Evolutionary conservation across 2,888 invertebrate species (phyloP).

Genomic region (Rhingia campestris): DNA sequence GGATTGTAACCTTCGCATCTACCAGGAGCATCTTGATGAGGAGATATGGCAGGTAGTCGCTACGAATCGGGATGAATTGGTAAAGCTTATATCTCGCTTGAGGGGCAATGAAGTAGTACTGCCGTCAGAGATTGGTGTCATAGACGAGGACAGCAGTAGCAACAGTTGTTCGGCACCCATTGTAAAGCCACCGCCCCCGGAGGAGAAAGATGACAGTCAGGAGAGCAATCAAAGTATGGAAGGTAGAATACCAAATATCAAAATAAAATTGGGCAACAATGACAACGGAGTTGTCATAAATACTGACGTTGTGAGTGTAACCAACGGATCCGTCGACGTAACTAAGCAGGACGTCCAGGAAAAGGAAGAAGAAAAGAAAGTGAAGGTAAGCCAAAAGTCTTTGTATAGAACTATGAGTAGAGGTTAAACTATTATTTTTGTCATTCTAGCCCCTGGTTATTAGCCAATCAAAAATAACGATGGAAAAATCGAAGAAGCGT

Average conservation of each 20-base stretch:
- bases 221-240: constrained; percentile 84
- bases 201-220: constrained; percentile 83
- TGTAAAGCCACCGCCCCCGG: constrained; percentile 77
- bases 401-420: not conserved
- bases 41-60: constrained; percentile 97
- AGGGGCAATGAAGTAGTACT: constrained; percentile 88
- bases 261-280: constrained; percentile 79
- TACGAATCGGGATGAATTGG: constrained; percentile 91
- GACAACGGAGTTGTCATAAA: constrained; percentile 66
- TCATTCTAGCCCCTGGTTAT: constrained; percentile 79
- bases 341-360: constrained; percentile 56
- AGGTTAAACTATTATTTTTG: not conserved
- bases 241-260: constrained; percentile 82
- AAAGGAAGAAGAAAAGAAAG: constrained; percentile 75
- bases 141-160: constrained; percentile 87
- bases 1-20: constrained; percentile 94
- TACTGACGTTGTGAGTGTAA: constrained; percentile 75
- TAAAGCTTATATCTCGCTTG: constrained; percentile 89
- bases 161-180: constrained; percentile 78
- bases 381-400: constrained; percentile 76
- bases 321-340: constrained; percentile 71
- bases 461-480: constrained; percentile 78
- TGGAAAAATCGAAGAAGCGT: constrained; percentile 77
- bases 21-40: constrained; percentile 97
- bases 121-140: constrained; percentile 84